phyloP scores from a whole-genome alignment of 1,140 invertebrate species.

The Lutraria rhynchaena region DNA sequence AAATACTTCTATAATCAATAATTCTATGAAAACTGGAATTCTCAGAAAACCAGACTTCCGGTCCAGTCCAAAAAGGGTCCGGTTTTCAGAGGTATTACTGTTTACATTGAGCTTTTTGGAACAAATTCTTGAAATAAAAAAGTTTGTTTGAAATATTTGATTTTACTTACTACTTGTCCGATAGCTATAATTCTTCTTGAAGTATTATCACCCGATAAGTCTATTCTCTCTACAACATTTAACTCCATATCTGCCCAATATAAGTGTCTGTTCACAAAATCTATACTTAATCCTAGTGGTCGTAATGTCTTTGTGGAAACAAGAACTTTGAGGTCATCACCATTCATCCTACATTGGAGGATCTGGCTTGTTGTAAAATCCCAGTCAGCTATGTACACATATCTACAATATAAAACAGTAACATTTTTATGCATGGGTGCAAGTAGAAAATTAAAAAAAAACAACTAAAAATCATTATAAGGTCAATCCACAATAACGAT shows the following conservation, averaged over 20 bases:
- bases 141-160: too few relatives aligned
- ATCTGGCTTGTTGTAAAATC: background rate
- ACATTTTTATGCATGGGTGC: background rate
- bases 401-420: background rate
- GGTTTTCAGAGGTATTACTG: too few relatives aligned
- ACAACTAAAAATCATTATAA: too few relatives aligned
- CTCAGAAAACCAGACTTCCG: too few relatives aligned
- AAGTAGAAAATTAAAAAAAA: too few relatives aligned
- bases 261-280: conserved; percentile 44
- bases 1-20: too few relatives aligned
- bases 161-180: conserved; percentile 24
- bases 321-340: background rate
- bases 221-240: conserved; percentile 44
- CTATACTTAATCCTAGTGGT: conserved; percentile 28
- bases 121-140: too few relatives aligned
- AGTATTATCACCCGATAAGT: conserved; percentile 2
- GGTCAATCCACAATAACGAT: too few relatives aligned
- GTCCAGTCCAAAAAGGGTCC: too few relatives aligned
- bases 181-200: conserved; percentile 36
- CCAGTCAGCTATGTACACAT: conserved; percentile 40
- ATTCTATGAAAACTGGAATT: too few relatives aligned
- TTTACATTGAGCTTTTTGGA: too few relatives aligned
- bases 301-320: conserved; percentile 25
- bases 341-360: background rate
- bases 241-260: conserved; percentile 56